Base-by-base conservation (phyloP, 2,797 vertebrate species). In the Potorous gilbertii region DNA sequence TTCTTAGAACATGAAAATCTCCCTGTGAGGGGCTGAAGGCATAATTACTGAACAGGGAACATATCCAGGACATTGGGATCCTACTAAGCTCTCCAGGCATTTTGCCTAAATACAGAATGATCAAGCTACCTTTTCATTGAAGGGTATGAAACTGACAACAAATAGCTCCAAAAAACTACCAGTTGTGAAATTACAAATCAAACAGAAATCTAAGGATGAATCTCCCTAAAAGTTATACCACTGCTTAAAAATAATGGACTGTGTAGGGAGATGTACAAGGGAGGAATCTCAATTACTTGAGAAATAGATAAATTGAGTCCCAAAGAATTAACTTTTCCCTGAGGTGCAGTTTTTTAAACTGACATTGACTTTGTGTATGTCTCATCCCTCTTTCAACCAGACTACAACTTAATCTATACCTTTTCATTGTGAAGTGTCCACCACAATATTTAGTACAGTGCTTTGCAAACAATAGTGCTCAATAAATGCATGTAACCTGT, bases 41-140 rank as follows among this genome's bases (percentile, higher is more conserved):
- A 95, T 90, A 54, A 40, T 56, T 94, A 90, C 56, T 46, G 52
- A 91, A 95, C 90, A 93, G n/a, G 66, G 66, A 40, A 56, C 14
- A 74, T 56, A 34, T 90, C 3, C 55, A 91, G 90, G 91, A 92
- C 81, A 54, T 9, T 29, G 57, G 92, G 9, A n/a, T 94, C 91
- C 24, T 57, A 59, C 50, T 97, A 56, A 87, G 56, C 66, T 34
- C 54, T 91, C 91, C 89, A 56, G 9, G 55, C n/a, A 62, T 81
- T 93, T 94, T 91, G 57, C 90, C 28, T 55, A 21, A 81, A 40
- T 66, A 34, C 10, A 74, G 14, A 74, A 74, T 27, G 74, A 81
- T 81, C 21, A 27, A 81, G 21, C 46, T 46, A 21, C 74, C 46
- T 81, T 81, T 46, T 74, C 16, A 74, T 24, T 74, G 21, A 74